phyloP scores from a whole-genome alignment of 2,113 vertebrate species.

The Malurus alboscapulatus region DNA sequence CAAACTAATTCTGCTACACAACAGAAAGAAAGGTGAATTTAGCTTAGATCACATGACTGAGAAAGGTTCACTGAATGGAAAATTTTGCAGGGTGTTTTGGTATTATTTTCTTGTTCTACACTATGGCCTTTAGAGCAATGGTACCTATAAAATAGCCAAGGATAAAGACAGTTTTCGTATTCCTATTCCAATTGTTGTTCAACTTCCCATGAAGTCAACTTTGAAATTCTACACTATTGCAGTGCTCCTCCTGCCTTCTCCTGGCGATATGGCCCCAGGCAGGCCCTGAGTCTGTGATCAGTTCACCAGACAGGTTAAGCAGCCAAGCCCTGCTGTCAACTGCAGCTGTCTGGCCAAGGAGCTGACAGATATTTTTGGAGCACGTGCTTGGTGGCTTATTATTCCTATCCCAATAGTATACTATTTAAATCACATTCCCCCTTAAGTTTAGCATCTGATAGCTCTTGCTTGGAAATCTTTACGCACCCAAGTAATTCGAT shows the following conservation, averaged over 20 bases:
- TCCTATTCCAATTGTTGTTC: neutral
- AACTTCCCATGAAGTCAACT: neutral
- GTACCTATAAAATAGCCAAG: neutral
- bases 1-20: neutral
- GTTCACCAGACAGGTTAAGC: constrained; percentile 34
- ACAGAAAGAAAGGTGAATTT: neutral
- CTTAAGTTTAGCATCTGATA: neutral
- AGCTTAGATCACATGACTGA: neutral
- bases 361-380: neutral
- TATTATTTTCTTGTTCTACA: neutral
- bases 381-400: neutral
- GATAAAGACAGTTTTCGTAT: neutral
- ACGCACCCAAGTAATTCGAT: neutral
- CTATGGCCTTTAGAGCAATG: neutral
- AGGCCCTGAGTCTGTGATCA: neutral
- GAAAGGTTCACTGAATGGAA: neutral
- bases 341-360: neutral
- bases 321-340: neutral
- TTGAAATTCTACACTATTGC: neutral
- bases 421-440: neutral
- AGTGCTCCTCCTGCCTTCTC: neutral
- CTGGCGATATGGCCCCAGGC: neutral
- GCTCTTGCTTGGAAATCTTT: neutral
- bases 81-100: neutral
- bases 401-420: neutral